Conservation (phyloP, 2,113 vertebrate genomes). For the Eulemur macaco region DNA sequence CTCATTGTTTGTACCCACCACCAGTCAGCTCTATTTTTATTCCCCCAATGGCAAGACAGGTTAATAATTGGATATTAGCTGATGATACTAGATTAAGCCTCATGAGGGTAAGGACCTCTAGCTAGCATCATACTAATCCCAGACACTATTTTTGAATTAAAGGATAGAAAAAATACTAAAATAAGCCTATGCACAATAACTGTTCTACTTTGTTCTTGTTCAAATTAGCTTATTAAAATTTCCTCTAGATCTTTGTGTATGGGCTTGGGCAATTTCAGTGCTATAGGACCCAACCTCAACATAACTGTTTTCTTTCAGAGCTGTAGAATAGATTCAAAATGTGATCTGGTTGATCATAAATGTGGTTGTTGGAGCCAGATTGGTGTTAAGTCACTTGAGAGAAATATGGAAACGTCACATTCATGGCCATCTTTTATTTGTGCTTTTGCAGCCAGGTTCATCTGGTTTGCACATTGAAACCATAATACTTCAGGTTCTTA, state of each 20-base stretch:
- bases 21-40: not conserved
- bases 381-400: conserved; percentile 30
- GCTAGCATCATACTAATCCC: not conserved
- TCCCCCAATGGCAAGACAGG: not conserved
- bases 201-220: not conserved
- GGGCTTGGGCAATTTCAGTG: not conserved
- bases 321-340: not conserved
- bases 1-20: not conserved
- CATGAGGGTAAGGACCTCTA: not conserved
- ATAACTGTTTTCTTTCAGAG: not conserved
- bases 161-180: not conserved
- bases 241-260: not conserved
- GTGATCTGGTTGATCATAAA: not conserved
- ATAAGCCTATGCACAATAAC: not conserved
- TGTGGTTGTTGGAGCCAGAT: not conserved
- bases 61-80: conserved; percentile 5
- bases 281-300: not conserved
- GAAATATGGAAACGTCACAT: not conserved
- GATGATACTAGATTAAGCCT: not conserved
- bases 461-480: conserved; percentile 6
- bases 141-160: not conserved
- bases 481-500: not conserved
- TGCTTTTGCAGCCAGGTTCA: not conserved
- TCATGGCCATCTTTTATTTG: not conserved
- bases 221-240: not conserved